These are phyloP conservation scores for Protodeltote pygarga DNA, from an alignment of 2,888 invertebrate genomes.

Conservation along the genomic window DNA sequence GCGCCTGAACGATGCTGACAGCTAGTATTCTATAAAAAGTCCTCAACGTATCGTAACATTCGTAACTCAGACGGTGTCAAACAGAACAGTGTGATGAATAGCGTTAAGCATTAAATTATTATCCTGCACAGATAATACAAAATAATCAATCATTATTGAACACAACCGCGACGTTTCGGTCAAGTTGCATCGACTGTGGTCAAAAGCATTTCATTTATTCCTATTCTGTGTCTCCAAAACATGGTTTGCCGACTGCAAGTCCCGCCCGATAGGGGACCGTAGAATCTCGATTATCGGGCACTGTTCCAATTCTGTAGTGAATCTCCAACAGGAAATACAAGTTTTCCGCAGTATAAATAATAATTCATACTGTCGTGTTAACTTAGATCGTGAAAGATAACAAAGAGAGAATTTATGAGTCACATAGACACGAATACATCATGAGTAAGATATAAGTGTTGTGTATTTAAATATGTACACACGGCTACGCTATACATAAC, in stretches of 20 bases:
- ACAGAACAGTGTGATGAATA: too few relatives aligned
- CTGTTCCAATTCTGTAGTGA: constrained; percentile 9
- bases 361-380: background rate
- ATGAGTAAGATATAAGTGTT: constrained; percentile 20
- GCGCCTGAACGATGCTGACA: too few relatives aligned
- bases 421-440: background rate
- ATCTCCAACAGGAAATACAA: constrained; percentile 1
- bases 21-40: too few relatives aligned
- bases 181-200: too few relatives aligned
- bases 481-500: constrained; percentile 2
- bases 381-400: constrained; percentile 31
- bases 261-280: background rate
- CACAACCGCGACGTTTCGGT: too few relatives aligned
- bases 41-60: too few relatives aligned
- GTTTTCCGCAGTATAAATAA: constrained; percentile 17
- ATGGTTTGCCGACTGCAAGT: background rate
- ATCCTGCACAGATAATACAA: too few relatives aligned
- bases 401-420: constrained; percentile 31
- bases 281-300: constrained; percentile 12
- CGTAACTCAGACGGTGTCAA: too few relatives aligned
- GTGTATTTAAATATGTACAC: background rate
- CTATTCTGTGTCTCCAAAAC: background rate
- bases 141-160: too few relatives aligned
- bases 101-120: too few relatives aligned
- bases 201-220: too few relatives aligned